phyloP scores from a whole-genome alignment of 2,113 vertebrate genomes.

The Steatornis caripensis region DNA sequence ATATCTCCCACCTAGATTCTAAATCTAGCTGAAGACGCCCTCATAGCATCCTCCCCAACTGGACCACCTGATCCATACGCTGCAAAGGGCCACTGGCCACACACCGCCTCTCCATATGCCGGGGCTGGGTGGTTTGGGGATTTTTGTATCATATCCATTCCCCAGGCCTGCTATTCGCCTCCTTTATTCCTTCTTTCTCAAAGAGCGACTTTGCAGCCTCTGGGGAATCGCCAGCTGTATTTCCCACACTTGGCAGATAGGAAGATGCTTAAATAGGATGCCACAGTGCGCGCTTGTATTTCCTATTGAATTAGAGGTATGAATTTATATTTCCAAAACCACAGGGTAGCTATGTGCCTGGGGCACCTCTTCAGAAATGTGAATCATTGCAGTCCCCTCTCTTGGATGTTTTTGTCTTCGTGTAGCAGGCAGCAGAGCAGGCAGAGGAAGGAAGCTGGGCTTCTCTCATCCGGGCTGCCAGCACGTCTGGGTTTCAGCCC shows the following conservation, averaged over 20 bases:
- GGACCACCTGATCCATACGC: neutral
- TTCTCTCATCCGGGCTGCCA: neutral
- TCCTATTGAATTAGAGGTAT: neutral
- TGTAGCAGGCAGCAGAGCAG: neutral
- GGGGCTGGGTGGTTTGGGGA: accelerated
- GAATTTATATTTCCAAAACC: constrained; percentile 17
- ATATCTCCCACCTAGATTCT: neutral
- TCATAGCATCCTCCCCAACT: neutral
- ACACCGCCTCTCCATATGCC: accelerated
- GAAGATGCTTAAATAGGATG: neutral
- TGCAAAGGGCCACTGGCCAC: neutral
- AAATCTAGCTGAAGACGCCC: neutral
- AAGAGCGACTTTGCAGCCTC: neutral
- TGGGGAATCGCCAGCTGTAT: neutral
- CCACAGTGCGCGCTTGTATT: neutral
- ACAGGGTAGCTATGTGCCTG: neutral
- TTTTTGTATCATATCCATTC: neutral
- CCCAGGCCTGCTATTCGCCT: neutral
- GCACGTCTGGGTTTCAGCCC: neutral
- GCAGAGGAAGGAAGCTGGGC: neutral
- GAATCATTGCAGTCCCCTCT: neutral
- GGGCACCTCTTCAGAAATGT: neutral
- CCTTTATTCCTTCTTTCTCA: neutral
- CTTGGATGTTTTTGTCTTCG: neutral
- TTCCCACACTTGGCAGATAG: neutral